Percentiles rank a stretch among this genome's conserved stretches.
These are phyloP conservation scores for Phalloptychus januarius DNA, from an alignment of 2,797 vertebrate genomes.

Conservation along the genomic window DNA sequence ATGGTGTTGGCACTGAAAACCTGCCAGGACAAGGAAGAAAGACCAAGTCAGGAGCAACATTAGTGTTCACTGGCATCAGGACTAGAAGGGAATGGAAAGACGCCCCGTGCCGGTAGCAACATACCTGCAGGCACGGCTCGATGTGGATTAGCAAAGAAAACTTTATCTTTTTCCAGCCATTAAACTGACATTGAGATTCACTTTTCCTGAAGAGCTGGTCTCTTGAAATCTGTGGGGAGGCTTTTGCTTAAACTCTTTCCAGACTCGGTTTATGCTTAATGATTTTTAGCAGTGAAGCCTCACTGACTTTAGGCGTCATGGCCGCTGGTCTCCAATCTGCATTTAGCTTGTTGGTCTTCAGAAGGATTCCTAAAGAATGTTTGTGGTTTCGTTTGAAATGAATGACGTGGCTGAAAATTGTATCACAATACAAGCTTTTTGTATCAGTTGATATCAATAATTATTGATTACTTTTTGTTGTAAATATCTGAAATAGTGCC, in stretches of 20 bases:
- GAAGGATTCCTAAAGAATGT: conserved; percentile 16
- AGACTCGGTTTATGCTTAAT: conserved; percentile 62
- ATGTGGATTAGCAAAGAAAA: neutral
- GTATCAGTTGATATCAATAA: too few relatives aligned
- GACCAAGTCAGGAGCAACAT: neutral
- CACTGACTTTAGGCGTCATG: conserved; percentile 47
- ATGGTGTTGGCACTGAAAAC: conserved; percentile 3
- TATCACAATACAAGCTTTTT: too few relatives aligned
- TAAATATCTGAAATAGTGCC: too few relatives aligned
- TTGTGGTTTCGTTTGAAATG: too few relatives aligned
- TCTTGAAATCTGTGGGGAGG: conserved; percentile 48
- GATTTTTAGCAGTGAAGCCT: conserved; percentile 41
- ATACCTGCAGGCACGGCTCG: neutral
- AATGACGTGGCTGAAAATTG: too few relatives aligned
- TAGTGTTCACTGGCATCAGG: neutral
- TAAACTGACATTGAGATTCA: conserved; percentile 50
- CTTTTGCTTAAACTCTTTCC: conserved; percentile 41
- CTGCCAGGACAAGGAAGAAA: conserved; percentile 2
- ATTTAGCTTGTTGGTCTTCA: conserved; percentile 25
- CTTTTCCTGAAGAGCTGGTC: conserved; percentile 30
- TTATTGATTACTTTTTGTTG: too few relatives aligned
- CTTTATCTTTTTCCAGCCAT: conserved; percentile 25
- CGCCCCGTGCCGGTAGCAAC: neutral
- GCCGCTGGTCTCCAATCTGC: conserved; percentile 28
- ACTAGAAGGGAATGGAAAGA: neutral